Evolutionary conservation across 1,140 invertebrate genomes (phyloP).

Genomic region (Papilio aristodemus): DNA sequence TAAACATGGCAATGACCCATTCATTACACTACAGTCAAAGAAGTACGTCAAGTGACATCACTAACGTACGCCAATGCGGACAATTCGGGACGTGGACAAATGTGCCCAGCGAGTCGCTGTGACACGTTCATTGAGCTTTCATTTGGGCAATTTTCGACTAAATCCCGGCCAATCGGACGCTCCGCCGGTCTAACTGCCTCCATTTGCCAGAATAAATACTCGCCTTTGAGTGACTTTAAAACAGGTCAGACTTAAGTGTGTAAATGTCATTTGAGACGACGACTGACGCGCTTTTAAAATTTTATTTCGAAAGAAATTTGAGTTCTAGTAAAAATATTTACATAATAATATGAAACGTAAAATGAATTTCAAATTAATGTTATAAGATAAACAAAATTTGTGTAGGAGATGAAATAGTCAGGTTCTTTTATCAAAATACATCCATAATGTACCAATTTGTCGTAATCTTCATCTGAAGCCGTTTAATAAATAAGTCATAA

Average conservation of each 20-base stretch:
- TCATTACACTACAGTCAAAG: slow-evolving; percentile 4
- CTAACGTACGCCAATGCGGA: slow-evolving; percentile 69
- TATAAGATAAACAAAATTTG: too few relatives aligned
- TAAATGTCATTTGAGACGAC: slow-evolving; percentile 27
- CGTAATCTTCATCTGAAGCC: too few relatives aligned
- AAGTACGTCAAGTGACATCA: slow-evolving; percentile 37
- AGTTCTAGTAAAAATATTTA: not conserved
- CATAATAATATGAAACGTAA: not conserved
- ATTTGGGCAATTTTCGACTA: slow-evolving; percentile 75
- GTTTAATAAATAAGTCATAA: too few relatives aligned
- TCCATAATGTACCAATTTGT: too few relatives aligned
- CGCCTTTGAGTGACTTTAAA: slow-evolving; percentile 41
- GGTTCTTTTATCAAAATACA: too few relatives aligned
- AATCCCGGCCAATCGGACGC: slow-evolving; percentile 67
- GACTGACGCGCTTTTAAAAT: slow-evolving; percentile 12
- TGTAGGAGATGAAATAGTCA: too few relatives aligned
- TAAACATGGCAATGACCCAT: not conserved
- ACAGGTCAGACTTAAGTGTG: slow-evolving; percentile 29
- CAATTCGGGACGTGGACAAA: slow-evolving; percentile 73
- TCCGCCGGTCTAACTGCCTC: slow-evolving; percentile 48
- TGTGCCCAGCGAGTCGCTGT: slow-evolving; percentile 64
- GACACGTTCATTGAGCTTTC: slow-evolving; percentile 77
- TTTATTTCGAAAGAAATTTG: slow-evolving; percentile 20
- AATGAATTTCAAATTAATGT: not conserved
- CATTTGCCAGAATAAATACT: slow-evolving; percentile 54